Percentiles rank a stretch among this genome's conserved stretches.
phyloP scores from a whole-genome alignment of 2,797 vertebrate genomes.

The Monodelphis domestica region DNA sequence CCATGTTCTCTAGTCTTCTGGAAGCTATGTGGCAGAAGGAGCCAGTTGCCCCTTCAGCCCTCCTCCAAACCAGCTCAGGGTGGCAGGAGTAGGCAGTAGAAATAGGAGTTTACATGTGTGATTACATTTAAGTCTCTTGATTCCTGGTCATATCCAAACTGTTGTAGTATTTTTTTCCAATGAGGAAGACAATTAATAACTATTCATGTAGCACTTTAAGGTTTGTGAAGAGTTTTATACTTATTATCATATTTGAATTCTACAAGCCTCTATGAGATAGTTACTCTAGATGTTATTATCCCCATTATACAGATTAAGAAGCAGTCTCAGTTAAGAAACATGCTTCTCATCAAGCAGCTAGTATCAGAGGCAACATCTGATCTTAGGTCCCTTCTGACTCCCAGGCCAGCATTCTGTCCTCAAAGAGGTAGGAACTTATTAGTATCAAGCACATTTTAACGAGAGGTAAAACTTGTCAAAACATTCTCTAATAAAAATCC shows the following conservation, averaged over 20 bases:
- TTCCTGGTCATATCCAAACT: too few relatives aligned
- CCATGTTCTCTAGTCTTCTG: too few relatives aligned
- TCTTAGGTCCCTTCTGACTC: neutral
- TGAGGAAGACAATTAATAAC: neutral
- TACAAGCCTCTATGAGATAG: neutral
- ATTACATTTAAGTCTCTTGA: too few relatives aligned
- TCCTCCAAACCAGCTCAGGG: too few relatives aligned
- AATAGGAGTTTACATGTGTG: too few relatives aligned
- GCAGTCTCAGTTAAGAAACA: neutral
- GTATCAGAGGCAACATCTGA: neutral
- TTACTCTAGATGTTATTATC: too few relatives aligned
- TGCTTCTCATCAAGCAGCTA: neutral
- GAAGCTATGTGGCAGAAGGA: too few relatives aligned
- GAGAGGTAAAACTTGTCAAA: neutral
- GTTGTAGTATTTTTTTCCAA: neutral
- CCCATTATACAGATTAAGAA: neutral
- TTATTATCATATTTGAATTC: neutral
- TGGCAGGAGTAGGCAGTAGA: too few relatives aligned
- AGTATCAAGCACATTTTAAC: neutral
- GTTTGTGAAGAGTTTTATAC: neutral
- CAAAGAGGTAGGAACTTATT: neutral
- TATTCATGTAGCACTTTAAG: neutral
- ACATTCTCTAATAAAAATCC: neutral
- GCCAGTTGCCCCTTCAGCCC: too few relatives aligned
- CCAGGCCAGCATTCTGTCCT: neutral